phyloP scores from a whole-genome alignment of 2,797 vertebrate species.

The Podargus strigoides region DNA sequence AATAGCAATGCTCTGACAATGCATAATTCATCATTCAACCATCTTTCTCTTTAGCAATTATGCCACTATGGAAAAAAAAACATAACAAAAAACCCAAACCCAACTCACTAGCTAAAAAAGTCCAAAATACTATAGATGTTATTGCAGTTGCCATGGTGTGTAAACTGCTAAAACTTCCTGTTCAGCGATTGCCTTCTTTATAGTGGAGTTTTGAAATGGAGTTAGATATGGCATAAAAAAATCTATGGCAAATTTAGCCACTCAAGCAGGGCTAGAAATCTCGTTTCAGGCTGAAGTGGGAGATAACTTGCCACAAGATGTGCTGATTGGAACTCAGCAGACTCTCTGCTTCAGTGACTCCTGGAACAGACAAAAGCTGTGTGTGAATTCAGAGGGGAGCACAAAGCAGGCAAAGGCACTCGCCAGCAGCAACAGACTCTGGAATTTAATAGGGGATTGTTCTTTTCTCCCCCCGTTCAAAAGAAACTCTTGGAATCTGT shows the following conservation, averaged over 20 bases:
- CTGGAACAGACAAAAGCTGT: background rate
- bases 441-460: background rate
- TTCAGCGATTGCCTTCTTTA: background rate
- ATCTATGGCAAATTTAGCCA: background rate
- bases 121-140: background rate
- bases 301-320: constrained; percentile 21
- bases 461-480: constrained; percentile 16
- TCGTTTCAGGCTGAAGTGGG: constrained; percentile 42
- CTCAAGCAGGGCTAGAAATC: constrained; percentile 13
- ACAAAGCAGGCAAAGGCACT: background rate
- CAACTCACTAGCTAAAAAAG: background rate
- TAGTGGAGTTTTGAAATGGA: background rate
- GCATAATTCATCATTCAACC: background rate
- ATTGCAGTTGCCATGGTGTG: background rate
- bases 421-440: background rate
- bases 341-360: constrained; percentile 44
- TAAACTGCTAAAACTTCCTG: background rate
- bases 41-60: background rate
- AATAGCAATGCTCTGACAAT: background rate
- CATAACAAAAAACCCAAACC: background rate
- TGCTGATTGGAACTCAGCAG: constrained; percentile 29
- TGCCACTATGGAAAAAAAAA: background rate
- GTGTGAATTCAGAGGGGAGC: background rate
- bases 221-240: background rate
- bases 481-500: constrained; percentile 32